Conservation (phyloP, 2,888 invertebrate genomes). For the Drosophila borealis region DNA sequence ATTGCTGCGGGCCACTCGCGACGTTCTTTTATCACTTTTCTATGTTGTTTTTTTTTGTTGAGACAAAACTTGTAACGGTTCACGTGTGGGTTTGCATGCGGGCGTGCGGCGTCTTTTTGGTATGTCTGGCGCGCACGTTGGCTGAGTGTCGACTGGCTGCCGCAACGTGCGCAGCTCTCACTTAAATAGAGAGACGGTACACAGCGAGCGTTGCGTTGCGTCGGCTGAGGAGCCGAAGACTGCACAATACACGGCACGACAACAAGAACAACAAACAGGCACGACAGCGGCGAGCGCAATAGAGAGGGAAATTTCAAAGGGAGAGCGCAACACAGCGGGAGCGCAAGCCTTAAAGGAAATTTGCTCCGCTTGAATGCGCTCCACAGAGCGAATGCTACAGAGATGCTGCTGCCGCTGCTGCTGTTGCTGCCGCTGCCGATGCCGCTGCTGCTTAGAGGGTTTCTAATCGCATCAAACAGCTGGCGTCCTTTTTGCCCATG, state of each 20-base stretch:
- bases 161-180: slow-evolving; percentile 77
- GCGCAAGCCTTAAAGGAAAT: slow-evolving; percentile 45
- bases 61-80: slow-evolving; percentile 38
- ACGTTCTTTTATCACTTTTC: slow-evolving; percentile 45
- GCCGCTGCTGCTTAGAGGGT: slow-evolving; percentile 29
- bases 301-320: slow-evolving; percentile 39
- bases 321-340: slow-evolving; percentile 31
- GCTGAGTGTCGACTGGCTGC: slow-evolving; percentile 78
- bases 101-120: slow-evolving; percentile 31
- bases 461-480: slow-evolving; percentile 75
- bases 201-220: not conserved
- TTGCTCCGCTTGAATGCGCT: slow-evolving; percentile 46
- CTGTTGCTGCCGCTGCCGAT: not conserved
- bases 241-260: slow-evolving; percentile 10
- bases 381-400: slow-evolving; percentile 11
- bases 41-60: slow-evolving; percentile 3
- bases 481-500: slow-evolving; percentile 49
- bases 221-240: slow-evolving; percentile 19
- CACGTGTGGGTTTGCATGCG: slow-evolving; percentile 36
- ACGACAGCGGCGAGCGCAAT: slow-evolving; percentile 3
- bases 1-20: slow-evolving; percentile 46
- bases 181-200: slow-evolving; percentile 65
- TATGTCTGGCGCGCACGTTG: slow-evolving; percentile 67
- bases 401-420: slow-evolving; percentile 18
- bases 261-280: not conserved